Evolutionary conservation across 2,888 invertebrate species (phyloP).

Genomic region (Dryobotodes eremita): DNA sequence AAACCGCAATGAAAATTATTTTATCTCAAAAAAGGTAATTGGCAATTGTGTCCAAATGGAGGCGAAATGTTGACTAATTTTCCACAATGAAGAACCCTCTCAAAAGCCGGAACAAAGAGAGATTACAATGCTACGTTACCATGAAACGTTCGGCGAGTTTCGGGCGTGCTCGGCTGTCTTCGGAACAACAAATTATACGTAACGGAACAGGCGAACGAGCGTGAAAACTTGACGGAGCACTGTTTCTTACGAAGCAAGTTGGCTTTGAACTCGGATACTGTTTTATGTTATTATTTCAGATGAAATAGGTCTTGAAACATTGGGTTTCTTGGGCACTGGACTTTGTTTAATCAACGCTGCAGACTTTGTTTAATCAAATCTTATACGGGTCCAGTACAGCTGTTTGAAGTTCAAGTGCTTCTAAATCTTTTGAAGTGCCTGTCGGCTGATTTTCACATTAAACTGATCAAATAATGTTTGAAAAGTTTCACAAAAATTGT

Average conservation of each 20-base stretch:
- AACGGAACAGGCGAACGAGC: conserved; percentile 42
- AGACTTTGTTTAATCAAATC: conserved; percentile 61
- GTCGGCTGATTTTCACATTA: conserved; percentile 49
- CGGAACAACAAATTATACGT: conserved; percentile 52
- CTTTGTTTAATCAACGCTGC: conserved; percentile 55
- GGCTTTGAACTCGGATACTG: conserved; percentile 62
- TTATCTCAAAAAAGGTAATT: conserved; percentile 65
- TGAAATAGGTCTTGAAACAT: conserved; percentile 55
- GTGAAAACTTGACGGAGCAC: conserved; percentile 54
- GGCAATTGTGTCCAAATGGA: conserved; percentile 64
- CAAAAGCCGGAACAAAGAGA: conserved; percentile 66
- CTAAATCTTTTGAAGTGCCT: conserved; percentile 55
- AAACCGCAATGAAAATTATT: conserved; percentile 58
- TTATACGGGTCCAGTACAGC: conserved; percentile 51
- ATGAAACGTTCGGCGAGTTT: conserved; percentile 49
- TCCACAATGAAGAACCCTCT: conserved; percentile 65
- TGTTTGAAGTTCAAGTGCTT: conserved; percentile 43
- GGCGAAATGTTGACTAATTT: conserved; percentile 68
- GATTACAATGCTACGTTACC: conserved; percentile 65
- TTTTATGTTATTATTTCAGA: conserved; percentile 58
- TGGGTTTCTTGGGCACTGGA: conserved; percentile 49
- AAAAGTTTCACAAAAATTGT: conserved; percentile 44
- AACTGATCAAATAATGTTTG: conserved; percentile 48
- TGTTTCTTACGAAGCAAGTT: conserved; percentile 52
- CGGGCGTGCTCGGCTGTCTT: conserved; percentile 46